A percentile compares a stretch with the other conserved stretches of the same genome.
phyloP scores from a whole-genome alignment of 2,113 vertebrate genomes.

The Macquaria australasica region DNA sequence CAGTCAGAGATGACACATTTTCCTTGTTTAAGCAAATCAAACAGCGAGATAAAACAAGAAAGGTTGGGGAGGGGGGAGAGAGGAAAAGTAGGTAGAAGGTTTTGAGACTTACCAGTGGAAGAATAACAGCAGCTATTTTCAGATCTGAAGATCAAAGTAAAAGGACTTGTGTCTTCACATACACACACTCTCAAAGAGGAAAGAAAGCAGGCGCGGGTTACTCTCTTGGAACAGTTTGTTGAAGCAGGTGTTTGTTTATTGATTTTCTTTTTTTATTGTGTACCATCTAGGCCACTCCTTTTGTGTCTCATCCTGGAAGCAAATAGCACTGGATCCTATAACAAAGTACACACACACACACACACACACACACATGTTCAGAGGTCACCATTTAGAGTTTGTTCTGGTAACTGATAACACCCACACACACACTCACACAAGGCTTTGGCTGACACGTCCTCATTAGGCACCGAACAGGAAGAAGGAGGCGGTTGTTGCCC shows the following conservation, averaged over 20 bases:
- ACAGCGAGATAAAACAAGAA: not conserved
- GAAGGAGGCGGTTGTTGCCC: not conserved
- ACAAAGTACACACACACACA: slow-evolving; percentile 31
- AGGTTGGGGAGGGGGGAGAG: rapidly evolving
- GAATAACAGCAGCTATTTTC: slow-evolving; percentile 6
- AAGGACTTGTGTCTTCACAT: not conserved
- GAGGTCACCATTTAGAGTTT: slow-evolving; percentile 45
- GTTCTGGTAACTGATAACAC: slow-evolving; percentile 26
- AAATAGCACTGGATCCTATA: slow-evolving; percentile 42
- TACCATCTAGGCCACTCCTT: slow-evolving; percentile 60
- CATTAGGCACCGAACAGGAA: not conserved
- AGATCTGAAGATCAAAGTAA: not conserved
- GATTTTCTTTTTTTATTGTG: slow-evolving; percentile 19
- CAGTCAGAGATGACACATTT: not conserved
- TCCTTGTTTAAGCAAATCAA: not conserved
- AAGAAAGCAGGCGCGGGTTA: not conserved
- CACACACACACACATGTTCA: slow-evolving; percentile 13
- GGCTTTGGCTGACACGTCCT: not conserved
- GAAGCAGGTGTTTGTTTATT: slow-evolving; percentile 39
- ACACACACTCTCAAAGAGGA: not conserved
- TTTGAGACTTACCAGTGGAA: slow-evolving; percentile 59
- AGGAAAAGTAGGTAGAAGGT: not conserved
- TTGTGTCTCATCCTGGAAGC: slow-evolving; percentile 48
- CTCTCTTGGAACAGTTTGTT: not conserved
- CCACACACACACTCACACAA: not conserved